Evolutionary conservation across 1,140 invertebrate genomes (phyloP), one percentile per base, ranked within the genome.

Genomic region (Lepidurus couesii): DNA sequence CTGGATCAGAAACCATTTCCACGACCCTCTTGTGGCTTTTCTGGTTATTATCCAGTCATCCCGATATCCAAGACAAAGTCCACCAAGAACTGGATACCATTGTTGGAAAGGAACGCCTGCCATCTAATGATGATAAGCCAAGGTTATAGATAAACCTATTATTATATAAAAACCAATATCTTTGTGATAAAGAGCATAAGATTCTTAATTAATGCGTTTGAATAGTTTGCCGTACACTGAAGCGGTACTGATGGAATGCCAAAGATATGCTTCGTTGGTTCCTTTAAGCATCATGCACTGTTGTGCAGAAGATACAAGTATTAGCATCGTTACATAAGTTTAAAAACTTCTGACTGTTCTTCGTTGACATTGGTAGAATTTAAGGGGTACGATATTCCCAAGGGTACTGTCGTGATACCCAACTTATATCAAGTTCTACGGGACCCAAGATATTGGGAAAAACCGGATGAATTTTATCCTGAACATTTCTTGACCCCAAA

Each of bases 51-150:
- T 34, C 2, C 34, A 34, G 3, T 34, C 74, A 84, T 78, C 83
- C 81, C 11, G 77, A 83, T 10, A 74, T 83, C 1, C 84, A 85
- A 79, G 73, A 77, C 8, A 79, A 79, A 42, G 78, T 85, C 5
- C 84, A 84, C 44, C 43, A 81, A 13, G 85, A 86, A 79, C 77
- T 86, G n/a, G 82, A 84, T 77, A 16, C 77, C 4, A 80, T 82
- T 5, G 79, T 85, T 42, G 83, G 83, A 34, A 34, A 34, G 44
- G 76, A 81, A 16, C 44, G 11, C 34, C 26, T 79, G 1, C 79
- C 79, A 44, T 43, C 74, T 0, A n/a, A 73, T 6, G 75, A 43
- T 6, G 34, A 74, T 24, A 11, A 75, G 10, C n/a, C 73, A 0
- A 75, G 74, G 79, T 75, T 26, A 7, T 1, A 13, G 11, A 24